A percentile compares a stretch with the other conserved stretches of the same genome.
Conservation (phyloP, 2,888 invertebrate species). For the Synanthedon vespiformis region DNA sequence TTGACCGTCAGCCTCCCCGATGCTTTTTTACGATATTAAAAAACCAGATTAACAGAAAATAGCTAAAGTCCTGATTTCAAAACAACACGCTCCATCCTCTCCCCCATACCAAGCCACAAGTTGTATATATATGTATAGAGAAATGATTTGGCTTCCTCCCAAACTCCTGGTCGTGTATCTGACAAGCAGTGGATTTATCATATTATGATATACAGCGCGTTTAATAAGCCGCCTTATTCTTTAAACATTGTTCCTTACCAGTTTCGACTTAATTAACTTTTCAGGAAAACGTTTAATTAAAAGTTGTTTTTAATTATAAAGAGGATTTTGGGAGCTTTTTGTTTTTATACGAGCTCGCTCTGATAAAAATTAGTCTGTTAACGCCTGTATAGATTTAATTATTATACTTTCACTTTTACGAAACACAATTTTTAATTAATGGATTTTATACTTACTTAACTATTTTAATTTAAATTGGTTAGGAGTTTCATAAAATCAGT, state of each 20-base stretch:
- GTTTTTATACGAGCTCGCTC: background rate
- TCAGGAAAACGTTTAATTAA: slow-evolving; percentile 4
- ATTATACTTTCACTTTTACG: no score
- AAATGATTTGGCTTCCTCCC: slow-evolving; percentile 28
- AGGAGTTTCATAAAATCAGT: no score
- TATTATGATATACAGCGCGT: slow-evolving; percentile 20
- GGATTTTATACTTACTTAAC: no score
- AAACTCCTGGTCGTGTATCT: slow-evolving; percentile 21
- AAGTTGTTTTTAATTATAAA: slow-evolving; percentile 5
- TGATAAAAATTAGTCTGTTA: background rate
- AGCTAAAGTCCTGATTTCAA: no score
- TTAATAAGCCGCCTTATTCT: slow-evolving; percentile 16
- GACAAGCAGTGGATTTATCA: slow-evolving; percentile 25
- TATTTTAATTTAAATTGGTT: no score
- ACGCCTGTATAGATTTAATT: background rate
- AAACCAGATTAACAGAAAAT: no score
- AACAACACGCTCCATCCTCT: background rate
- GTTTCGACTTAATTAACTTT: slow-evolving; percentile 4
- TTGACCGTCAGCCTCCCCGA: no score
- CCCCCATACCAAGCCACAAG: background rate
- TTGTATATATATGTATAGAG: background rate
- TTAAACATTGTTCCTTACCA: slow-evolving; percentile 1
- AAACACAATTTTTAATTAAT: no score
- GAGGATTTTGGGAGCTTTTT: background rate
- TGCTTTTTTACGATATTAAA: no score